Conservation (phyloP, 2,888 invertebrate species). For the Drosophila parthenogenetica region DNA sequence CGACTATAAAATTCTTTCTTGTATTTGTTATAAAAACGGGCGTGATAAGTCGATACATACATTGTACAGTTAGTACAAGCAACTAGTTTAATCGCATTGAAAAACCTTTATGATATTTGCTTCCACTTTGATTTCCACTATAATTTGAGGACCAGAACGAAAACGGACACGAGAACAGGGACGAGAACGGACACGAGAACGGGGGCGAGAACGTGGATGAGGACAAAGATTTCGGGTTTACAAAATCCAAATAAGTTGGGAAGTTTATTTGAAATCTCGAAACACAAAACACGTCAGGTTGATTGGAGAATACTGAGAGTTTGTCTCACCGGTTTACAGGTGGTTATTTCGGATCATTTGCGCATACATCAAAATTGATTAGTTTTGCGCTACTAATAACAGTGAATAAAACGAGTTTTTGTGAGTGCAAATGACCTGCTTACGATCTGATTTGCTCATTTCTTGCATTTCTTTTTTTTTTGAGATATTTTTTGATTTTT, state of each 20-base stretch:
- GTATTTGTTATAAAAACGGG: conserved; percentile 33
- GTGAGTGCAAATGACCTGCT: conserved; percentile 8
- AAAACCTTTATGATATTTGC: too few species aligned
- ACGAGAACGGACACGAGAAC: too few species aligned
- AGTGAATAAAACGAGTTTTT: conserved; percentile 12
- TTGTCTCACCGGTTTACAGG: conserved; percentile 2
- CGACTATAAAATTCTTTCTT: too few species aligned
- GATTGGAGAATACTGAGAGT: conserved; percentile 2
- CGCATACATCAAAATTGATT: conserved; percentile 44
- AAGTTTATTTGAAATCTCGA: too few species aligned
- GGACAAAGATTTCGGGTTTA: too few species aligned
- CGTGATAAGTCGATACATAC: not conserved
- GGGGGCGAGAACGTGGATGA: too few species aligned
- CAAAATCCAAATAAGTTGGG: too few species aligned
- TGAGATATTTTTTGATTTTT: not conserved
- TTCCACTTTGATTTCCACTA: too few species aligned
- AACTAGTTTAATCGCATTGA: conserved; percentile 17
- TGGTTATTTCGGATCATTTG: conserved; percentile 46
- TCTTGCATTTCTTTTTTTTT: not conserved
- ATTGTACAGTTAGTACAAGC: conserved; percentile 36
- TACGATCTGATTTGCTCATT: conserved; percentile 1
- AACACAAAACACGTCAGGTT: not conserved
- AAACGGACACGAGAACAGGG: too few species aligned
- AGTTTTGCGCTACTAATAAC: conserved; percentile 27
- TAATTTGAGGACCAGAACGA: too few species aligned